A percentile compares a stretch with the other conserved stretches of the same genome.
phyloP scores from a whole-genome alignment of 2,797 vertebrate species.

The Loriculus beryllinus region DNA sequence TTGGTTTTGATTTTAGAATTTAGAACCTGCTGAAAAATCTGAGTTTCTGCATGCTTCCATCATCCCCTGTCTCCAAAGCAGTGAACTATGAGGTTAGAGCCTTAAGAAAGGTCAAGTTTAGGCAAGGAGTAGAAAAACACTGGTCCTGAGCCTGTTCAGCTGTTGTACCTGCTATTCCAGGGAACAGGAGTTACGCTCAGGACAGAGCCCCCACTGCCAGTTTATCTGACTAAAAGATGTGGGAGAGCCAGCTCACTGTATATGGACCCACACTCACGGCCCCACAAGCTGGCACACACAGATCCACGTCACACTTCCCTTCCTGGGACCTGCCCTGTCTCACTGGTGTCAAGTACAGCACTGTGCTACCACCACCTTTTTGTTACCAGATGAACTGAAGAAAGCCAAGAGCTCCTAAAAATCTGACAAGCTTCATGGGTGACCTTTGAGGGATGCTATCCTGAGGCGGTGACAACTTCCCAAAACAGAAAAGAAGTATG shows the following conservation, averaged over 20 bases:
- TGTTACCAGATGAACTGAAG: not conserved
- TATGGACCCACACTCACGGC: accelerated
- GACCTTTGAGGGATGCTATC: not conserved
- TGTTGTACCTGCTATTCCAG: not conserved
- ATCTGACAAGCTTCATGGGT: not conserved
- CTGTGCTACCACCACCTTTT: not conserved
- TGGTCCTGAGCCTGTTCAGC: not conserved
- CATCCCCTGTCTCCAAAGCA: not conserved
- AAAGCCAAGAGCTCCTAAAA: not conserved
- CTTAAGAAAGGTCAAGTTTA: not conserved
- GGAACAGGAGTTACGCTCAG: not conserved
- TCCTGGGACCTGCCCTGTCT: not conserved
- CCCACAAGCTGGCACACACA: not conserved
- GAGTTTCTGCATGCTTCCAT: not conserved
- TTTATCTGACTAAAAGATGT: accelerated
- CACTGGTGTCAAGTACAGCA: not conserved
- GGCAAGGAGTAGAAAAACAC: not conserved
- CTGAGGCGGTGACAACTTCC: not conserved
- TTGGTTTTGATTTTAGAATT: not conserved
- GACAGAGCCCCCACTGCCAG: not conserved
- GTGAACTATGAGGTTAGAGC: not conserved
- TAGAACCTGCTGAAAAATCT: not conserved
- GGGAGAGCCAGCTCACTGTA: not conserved
- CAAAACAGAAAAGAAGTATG: not conserved
- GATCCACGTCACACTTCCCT: not conserved